Evolutionary conservation across 92 coral and sea anemone species (phyloP), one percentile per base, ranked within the genome.

Genomic region (Porites lobata): DNA sequence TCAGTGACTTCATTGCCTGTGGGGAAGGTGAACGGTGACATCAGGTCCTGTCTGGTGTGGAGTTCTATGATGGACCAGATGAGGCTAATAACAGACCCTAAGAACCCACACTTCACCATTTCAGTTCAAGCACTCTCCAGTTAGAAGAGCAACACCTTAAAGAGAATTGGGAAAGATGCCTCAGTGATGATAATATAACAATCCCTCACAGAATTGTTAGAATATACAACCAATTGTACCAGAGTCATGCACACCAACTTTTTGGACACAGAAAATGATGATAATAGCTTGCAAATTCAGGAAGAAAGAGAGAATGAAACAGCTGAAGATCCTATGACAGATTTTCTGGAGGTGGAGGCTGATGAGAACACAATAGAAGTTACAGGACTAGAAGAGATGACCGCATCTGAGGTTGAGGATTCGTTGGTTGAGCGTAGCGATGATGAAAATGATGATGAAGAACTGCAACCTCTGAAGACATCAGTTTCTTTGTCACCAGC

Each of bases 41-140:
- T 22, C 67, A 79, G 18, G 24, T 38, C 12, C 75, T 76, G 58
- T 51, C 78, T 72, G 86, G 91, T 13, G 85, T 93, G 3, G 94
- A 93, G 73, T 93, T 93, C 59, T 59, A 77, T 67, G 93, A 90
- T 73, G 86, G 86, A 24, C 87, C 86, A 6, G 91, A 70, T 53
- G 88, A 90, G 32, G 74, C 86, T 52, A 79, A 63, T 62, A 14
- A 13, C 21, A 78, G 86, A 81, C 88, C 79, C 53, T 56, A 84
- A 18, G 94, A 91, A 63, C 96, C 94, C 32, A 51, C 74, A 22
- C 77, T 93, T 75, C 94, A 93, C 72, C 96, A 90, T 58, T 93
- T 90, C 70, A 77, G 94, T 2, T 90, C 96, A 65, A 85, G 86
- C 58, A 83, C 58, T 21, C 75, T 89, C 18, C 83, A 89, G 70